These are phyloP conservation scores for Cinara cedri DNA, from an alignment of 2,888 invertebrate species.

Conservation along the genomic window DNA sequence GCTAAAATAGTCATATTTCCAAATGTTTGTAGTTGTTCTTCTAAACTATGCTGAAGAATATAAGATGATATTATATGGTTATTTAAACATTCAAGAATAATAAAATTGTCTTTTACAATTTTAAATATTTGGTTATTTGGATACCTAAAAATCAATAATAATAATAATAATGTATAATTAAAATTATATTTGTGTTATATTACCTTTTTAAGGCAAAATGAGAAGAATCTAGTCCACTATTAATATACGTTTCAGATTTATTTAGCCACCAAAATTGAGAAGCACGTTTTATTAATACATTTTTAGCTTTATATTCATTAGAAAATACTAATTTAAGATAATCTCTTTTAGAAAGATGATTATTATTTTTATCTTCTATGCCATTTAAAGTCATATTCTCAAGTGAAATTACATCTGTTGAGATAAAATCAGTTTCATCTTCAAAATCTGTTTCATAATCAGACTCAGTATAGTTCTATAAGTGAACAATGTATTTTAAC, in stretches of 20 bases:
- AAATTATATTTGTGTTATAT: neutral
- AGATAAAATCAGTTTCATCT: constrained; percentile 18
- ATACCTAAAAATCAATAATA: constrained; percentile 15
- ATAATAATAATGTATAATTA: neutral
- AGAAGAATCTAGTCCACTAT: neutral
- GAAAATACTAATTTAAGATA: constrained; percentile 48
- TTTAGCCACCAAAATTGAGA: constrained; percentile 35
- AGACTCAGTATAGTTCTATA: constrained; percentile 28
- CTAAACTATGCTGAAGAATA: constrained; percentile 38
- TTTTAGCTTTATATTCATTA: constrained; percentile 14
- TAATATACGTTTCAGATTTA: constrained; percentile 6
- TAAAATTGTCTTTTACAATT: constrained; percentile 23
- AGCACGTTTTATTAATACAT: constrained; percentile 22
- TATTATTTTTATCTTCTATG: neutral
- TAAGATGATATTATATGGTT: constrained; percentile 16
- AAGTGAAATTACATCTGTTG: neutral
- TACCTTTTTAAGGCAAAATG: constrained; percentile 45
- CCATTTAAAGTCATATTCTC: neutral
- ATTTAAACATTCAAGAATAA: constrained; percentile 41
- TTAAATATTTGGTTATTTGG: constrained; percentile 32
- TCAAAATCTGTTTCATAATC: constrained; percentile 32
- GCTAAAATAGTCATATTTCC: constrained; percentile 40
- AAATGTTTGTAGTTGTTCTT: constrained; percentile 26
- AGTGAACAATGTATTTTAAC: neutral
- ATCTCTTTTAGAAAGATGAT: constrained; percentile 18